A percentile compares a stretch with the other conserved stretches of the same genome.
phyloP scores from a whole-genome alignment of 2,113 vertebrate genomes.

The Chamaetylas fuelleborni region DNA sequence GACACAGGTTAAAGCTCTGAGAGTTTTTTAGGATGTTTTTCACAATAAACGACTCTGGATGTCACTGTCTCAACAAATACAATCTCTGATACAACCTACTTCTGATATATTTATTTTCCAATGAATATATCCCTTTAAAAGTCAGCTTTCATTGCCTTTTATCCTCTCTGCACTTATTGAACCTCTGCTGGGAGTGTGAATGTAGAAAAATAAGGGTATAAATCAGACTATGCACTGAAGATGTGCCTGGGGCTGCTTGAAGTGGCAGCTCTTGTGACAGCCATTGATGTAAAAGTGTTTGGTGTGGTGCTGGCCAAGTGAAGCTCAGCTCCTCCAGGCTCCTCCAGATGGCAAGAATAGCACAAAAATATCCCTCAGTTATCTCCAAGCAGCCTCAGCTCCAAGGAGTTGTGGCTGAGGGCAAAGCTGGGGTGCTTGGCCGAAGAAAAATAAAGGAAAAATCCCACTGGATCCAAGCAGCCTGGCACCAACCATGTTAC shows the following conservation, averaged over 20 bases:
- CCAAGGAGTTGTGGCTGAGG: not conserved
- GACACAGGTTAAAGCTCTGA: not conserved
- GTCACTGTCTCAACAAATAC: not conserved
- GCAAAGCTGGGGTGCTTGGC: not conserved
- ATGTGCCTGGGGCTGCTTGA: not conserved
- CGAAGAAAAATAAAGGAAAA: not conserved
- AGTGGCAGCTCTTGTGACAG: not conserved
- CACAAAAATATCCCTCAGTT: not conserved
- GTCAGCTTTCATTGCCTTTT: not conserved
- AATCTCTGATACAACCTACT: not conserved
- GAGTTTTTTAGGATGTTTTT: not conserved
- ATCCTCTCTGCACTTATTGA: not conserved
- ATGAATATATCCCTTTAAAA: not conserved
- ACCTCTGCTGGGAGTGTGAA: not conserved
- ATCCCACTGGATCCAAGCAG: not conserved
- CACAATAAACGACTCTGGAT: not conserved
- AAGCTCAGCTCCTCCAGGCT: not conserved
- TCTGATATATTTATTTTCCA: not conserved
- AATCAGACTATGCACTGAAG: not conserved
- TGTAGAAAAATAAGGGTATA: not conserved
- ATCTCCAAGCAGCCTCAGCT: not conserved
- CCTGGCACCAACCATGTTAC: not conserved
- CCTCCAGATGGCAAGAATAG: not conserved
- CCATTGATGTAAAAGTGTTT: not conserved
- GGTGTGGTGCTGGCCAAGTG: not conserved